Conservation (phyloP, 2,113 vertebrate genomes). For the Lutjanus erythropterus region DNA sequence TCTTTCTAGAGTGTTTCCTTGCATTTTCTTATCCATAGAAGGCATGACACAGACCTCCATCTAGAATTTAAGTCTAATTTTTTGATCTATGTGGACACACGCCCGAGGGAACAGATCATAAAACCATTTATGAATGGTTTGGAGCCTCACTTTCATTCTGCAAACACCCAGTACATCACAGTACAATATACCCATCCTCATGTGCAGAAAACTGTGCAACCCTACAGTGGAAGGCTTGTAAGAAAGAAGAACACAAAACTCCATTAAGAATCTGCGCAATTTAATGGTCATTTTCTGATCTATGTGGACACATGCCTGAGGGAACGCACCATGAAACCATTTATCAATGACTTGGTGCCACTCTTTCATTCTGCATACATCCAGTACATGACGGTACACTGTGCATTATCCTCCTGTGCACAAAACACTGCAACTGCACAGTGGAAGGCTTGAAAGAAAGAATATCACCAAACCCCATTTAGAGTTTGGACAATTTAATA, state of each 20-base stretch:
- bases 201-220: too few relatives aligned
- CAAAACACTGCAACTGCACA: too few relatives aligned
- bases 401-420: too few relatives aligned
- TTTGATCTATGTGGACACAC: background rate
- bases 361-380: background rate
- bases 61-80: background rate
- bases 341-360: background rate
- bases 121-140: background rate
- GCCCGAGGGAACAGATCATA: too few relatives aligned
- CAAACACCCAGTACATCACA: background rate
- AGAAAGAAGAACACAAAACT: background rate
- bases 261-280: background rate
- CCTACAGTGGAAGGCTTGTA: too few relatives aligned
- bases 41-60: background rate
- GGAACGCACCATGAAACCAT: background rate
- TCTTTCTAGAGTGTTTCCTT: background rate
- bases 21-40: background rate
- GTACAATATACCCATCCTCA: too few relatives aligned
- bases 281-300: background rate
- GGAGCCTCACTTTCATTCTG: background rate
- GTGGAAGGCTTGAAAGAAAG: too few relatives aligned
- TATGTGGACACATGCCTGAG: background rate
- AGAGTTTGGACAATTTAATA: too few relatives aligned
- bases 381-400: background rate
- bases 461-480: too few relatives aligned